phyloP scores from a whole-genome alignment of 2,888 invertebrate genomes.

The Drosophila lacicola region DNA sequence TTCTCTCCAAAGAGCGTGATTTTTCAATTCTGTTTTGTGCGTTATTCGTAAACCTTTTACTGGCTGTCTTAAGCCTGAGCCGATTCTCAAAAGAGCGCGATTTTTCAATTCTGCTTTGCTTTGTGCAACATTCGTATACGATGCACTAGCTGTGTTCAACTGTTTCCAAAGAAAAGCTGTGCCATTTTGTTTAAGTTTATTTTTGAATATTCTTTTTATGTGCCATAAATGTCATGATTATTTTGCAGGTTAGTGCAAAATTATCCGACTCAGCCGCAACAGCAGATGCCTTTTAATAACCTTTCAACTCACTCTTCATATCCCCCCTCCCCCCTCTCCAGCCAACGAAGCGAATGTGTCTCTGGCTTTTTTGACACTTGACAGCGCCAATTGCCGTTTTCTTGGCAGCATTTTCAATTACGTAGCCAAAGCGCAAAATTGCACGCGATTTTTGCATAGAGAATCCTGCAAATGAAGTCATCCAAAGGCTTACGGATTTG shows the following conservation, averaged over 20 bases:
- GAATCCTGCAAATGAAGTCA: conserved; percentile 39
- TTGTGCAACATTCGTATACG: not conserved
- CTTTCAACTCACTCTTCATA: not conserved
- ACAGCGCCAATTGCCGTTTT: conserved; percentile 53
- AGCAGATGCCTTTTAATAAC: not conserved
- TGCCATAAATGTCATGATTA: too few species aligned
- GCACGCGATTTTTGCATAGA: conserved; percentile 35
- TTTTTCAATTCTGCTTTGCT: too few species aligned
- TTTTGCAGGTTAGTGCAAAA: too few species aligned
- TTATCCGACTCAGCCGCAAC: not conserved
- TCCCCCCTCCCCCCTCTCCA: not conserved
- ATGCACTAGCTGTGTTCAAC: not conserved
- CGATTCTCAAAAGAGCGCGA: too few species aligned
- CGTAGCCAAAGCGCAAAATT: conserved; percentile 12
- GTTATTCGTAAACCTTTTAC: too few species aligned
- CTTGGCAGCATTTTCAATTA: conserved; percentile 66
- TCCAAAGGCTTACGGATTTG: conserved; percentile 11
- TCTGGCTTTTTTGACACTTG: conserved; percentile 58
- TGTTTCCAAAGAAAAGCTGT: too few species aligned
- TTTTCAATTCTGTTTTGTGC: too few species aligned
- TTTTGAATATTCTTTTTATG: too few species aligned
- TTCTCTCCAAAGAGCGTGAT: too few species aligned
- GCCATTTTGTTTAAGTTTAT: too few species aligned
- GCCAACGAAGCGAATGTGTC: conserved; percentile 5
- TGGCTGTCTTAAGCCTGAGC: too few species aligned